Evolutionary conservation across 2,888 invertebrate species (phyloP).

Genomic region (Cremastinae sp.): DNA sequence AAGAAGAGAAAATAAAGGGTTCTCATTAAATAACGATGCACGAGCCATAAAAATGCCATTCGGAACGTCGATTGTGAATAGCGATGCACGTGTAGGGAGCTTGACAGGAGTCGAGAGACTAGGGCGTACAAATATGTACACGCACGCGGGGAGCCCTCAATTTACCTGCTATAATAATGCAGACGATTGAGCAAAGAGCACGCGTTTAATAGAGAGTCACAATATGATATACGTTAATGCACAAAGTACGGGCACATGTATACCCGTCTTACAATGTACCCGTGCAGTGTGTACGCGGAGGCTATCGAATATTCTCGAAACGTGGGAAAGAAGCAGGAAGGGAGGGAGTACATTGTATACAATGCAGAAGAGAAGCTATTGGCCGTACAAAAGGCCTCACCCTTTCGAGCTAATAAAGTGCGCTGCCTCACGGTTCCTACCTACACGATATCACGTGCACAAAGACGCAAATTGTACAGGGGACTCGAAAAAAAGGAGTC

Average conservation of each 20-base stretch:
- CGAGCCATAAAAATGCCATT: too few relatives aligned
- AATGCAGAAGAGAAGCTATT: slow-evolving; percentile 30
- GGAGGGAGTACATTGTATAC: slow-evolving; percentile 20
- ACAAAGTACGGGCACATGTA: slow-evolving; percentile 7
- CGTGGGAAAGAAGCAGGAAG: slow-evolving; percentile 52
- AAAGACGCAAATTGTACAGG: too few relatives aligned
- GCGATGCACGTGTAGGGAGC: too few relatives aligned
- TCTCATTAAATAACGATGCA: too few relatives aligned
- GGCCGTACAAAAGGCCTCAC: slow-evolving; percentile 38
- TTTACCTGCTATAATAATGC: slow-evolving; percentile 34
- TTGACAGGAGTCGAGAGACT: too few relatives aligned
- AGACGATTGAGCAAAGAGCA: slow-evolving; percentile 37
- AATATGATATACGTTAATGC: slow-evolving; percentile 22
- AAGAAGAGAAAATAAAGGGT: too few relatives aligned
- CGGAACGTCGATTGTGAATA: too few relatives aligned
- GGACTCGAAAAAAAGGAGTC: too few relatives aligned
- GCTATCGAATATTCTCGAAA: slow-evolving; percentile 43
- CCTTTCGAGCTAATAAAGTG: slow-evolving; percentile 50
- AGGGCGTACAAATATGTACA: too few relatives aligned
- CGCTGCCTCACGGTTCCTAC: not conserved
- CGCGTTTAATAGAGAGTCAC: not conserved
- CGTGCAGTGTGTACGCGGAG: slow-evolving; percentile 30
- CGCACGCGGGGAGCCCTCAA: slow-evolving; percentile 19
- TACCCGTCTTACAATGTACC: not conserved
- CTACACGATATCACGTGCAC: too few relatives aligned